Base-by-base conservation (phyloP, 2,888 invertebrate genomes). In the Sturmia bella region DNA sequence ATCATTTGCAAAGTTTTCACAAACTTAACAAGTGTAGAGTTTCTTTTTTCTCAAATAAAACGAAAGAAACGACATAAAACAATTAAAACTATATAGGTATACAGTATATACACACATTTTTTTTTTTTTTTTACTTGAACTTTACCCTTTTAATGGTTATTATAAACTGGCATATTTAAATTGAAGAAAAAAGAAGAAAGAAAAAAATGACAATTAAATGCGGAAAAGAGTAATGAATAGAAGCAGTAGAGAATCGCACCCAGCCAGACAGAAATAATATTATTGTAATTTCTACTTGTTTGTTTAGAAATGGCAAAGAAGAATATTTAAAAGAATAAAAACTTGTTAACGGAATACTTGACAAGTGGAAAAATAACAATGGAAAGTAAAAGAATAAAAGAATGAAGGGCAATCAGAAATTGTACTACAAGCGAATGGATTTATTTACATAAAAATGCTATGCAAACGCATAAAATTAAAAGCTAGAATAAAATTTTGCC, bases 81-180 rank as follows among this genome's bases (percentile, higher is more conserved):
- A 32, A 32, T 32, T 32, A 32, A 32, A 32, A 32, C 32, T 32
- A 32, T 9, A 9, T n/a, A n/a, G n/a, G n/a, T n/a, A n/a, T n/a
- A n/a, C n/a, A 32, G 9, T 7, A 32, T 32, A 32, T 7, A 6
- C 32, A 32, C 7, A 7, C 32, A 64, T 52, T 39, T 56, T 50
- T 43, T 68, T 56, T 50, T 43, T 68, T 57, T 63, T 56, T 50
- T 74, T 24, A 13, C 57, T 37, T 74, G 52, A 74, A 82, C 81
- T 82, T 82, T 82, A 74, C 77, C 81, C 77, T 64, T 57, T 74
- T 77, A 77, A 64, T 73, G 77, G 48, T 27, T 69, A 17, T 64
- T 64, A 57, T 50, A 68, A 24, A 57, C 57, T 57, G 39, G 64
- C 74, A 64, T 69, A 66, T 61, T n/a, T 45, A 32, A 50, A 39